phyloP scores from a whole-genome alignment of 2,113 vertebrate species.

The Pteronura brasiliensis region DNA sequence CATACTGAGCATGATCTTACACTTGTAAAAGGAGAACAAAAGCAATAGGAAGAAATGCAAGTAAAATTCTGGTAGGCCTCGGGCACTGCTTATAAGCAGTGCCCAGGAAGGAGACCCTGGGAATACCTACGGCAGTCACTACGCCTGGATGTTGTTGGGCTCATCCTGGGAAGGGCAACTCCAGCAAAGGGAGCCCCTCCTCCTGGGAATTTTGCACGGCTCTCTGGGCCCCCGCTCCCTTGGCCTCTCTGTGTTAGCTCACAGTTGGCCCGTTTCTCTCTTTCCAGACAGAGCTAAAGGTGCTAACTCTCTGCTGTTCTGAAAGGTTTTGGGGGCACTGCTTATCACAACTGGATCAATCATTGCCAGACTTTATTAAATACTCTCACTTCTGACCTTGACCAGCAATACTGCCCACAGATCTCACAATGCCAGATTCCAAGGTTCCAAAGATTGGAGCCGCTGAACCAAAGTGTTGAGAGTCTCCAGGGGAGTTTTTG shows the following conservation, averaged over 20 bases:
- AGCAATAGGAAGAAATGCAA: not conserved
- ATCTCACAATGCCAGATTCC: not conserved
- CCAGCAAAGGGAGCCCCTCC: not conserved
- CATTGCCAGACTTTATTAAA: not conserved
- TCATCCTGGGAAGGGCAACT: not conserved
- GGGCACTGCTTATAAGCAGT: not conserved
- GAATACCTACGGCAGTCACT: not conserved
- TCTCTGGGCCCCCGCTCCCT: not conserved
- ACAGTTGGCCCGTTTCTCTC: not conserved
- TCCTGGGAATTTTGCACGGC: rapidly evolving
- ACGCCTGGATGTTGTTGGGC: not conserved
- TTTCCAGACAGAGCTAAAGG: not conserved
- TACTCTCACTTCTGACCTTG: not conserved
- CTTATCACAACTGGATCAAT: not conserved
- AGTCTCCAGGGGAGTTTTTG: not conserved
- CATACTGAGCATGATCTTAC: not conserved
- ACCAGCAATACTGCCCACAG: not conserved
- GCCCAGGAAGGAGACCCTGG: not conserved
- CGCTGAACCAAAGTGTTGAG: not conserved
- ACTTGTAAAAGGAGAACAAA: not conserved
- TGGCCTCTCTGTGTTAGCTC: not conserved
- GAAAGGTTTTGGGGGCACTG: not conserved
- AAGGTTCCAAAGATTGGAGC: not conserved
- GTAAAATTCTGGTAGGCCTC: too few species aligned
- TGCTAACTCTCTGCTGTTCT: not conserved